These are phyloP conservation scores for Prosopocoilus inquinatus DNA, from an alignment of 2,888 invertebrate genomes.

Conservation along the genomic window DNA sequence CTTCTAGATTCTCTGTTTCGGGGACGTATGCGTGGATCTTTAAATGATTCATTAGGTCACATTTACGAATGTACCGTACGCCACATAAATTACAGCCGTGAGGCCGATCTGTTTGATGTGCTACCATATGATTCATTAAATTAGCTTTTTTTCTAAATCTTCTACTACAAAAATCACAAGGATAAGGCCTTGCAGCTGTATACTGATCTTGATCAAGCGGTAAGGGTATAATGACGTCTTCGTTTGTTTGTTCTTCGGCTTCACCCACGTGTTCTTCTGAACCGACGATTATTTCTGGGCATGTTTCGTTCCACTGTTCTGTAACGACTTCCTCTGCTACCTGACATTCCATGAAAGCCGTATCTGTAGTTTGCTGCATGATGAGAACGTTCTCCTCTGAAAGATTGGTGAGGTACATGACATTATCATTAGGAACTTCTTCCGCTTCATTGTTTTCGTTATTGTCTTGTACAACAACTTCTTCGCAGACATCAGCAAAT, in stretches of 20 bases:
- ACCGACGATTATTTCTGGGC: slow-evolving; percentile 65
- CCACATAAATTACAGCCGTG: slow-evolving; percentile 82
- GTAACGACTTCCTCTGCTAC: slow-evolving; percentile 67
- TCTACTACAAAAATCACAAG: slow-evolving; percentile 83
- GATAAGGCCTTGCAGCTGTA: slow-evolving; percentile 75
- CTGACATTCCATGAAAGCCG: slow-evolving; percentile 44
- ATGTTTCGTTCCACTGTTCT: slow-evolving; percentile 75
- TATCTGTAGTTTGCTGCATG: slow-evolving; percentile 38
- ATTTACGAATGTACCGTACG: slow-evolving; percentile 74
- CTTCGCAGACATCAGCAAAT: slow-evolving; percentile 52
- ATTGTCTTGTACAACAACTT: slow-evolving; percentile 49
- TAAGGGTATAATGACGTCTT: slow-evolving; percentile 70
- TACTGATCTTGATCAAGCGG: slow-evolving; percentile 81
- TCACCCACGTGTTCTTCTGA: slow-evolving; percentile 53
- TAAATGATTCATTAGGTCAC: slow-evolving; percentile 79
- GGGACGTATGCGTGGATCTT: slow-evolving; percentile 79
- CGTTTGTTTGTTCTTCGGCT: slow-evolving; percentile 54
- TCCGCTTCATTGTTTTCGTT: slow-evolving; percentile 29
- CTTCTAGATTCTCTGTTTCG: slow-evolving; percentile 56
- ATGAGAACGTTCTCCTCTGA: slow-evolving; percentile 45
- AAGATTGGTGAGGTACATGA: slow-evolving; percentile 43
- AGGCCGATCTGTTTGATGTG: slow-evolving; percentile 80
- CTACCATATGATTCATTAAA: slow-evolving; percentile 83
- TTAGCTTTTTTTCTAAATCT: slow-evolving; percentile 81
- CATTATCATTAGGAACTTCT: slow-evolving; percentile 29